A percentile compares a stretch with the other conserved stretches of the same genome.
These are phyloP conservation scores for Urophycis tenuis DNA, from an alignment of 2,797 vertebrate species.

Conservation along the genomic window DNA sequence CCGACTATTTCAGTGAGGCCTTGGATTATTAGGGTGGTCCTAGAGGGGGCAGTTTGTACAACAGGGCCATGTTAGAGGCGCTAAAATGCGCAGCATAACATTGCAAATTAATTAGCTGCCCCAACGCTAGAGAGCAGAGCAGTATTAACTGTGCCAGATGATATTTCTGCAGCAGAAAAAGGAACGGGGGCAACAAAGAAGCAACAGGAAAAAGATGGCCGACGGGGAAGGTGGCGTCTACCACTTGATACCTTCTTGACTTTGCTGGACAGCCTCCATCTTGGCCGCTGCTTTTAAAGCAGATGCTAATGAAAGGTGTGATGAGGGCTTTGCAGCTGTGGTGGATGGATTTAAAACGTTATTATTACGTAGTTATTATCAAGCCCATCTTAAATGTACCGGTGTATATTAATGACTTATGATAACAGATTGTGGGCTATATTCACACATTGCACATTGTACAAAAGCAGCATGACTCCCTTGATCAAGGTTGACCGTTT, in stretches of 20 bases:
- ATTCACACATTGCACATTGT: not conserved
- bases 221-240: constrained; percentile 13
- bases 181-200: not conserved
- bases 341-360: constrained; percentile 24
- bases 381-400: not conserved
- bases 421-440: not conserved
- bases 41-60: too few species aligned
- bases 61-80: not conserved
- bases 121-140: not conserved
- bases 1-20: not conserved
- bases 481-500: not conserved
- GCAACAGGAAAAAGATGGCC: not conserved
- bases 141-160: not conserved
- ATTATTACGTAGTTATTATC: constrained; percentile 1
- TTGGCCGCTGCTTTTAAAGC: constrained; percentile 32
- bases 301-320: constrained; percentile 17
- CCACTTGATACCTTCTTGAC: constrained; percentile 39
- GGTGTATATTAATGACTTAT: not conserved
- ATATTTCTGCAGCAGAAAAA: constrained; percentile 12
- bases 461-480: not conserved
- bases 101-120: not conserved
- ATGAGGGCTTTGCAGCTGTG: constrained; percentile 39
- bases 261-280: constrained; percentile 40
- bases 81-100: not conserved
- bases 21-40: too few species aligned